Evolutionary conservation across 2,797 vertebrate genomes (phyloP).

Genomic region (Chaetodon trifasciatus): DNA sequence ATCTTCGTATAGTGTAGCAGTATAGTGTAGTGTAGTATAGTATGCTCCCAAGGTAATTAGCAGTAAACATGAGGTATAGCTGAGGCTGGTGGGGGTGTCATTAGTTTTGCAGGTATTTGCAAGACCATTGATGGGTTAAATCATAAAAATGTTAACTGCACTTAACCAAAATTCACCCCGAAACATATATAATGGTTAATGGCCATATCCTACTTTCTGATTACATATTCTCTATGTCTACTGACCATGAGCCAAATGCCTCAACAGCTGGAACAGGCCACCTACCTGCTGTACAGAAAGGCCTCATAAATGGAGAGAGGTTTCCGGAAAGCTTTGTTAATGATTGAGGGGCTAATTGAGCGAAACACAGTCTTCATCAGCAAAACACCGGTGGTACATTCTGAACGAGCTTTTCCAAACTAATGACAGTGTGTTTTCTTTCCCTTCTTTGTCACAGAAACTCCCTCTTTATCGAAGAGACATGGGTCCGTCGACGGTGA

Average conservation of each 20-base stretch:
- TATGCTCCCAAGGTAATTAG: no score
- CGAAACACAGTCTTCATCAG: conserved; percentile 83
- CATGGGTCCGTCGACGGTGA: not conserved
- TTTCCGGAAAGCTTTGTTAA: conserved; percentile 81
- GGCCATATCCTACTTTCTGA: not conserved
- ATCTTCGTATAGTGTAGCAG: no score
- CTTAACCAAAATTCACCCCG: no score
- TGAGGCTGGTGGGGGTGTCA: no score
- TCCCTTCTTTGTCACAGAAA: conserved; percentile 25
- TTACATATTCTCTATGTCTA: not conserved
- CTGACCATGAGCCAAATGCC: conserved; percentile 31
- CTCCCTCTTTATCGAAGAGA: not conserved
- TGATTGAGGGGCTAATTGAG: conserved; percentile 84
- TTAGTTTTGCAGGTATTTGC: no score
- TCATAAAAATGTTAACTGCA: no score
- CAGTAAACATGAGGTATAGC: no score
- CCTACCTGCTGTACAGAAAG: not conserved
- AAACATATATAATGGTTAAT: no score
- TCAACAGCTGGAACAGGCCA: conserved; percentile 19
- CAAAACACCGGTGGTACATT: conserved; percentile 70
- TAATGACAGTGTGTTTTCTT: conserved; percentile 58
- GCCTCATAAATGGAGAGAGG: conserved; percentile 45
- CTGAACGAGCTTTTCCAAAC: conserved; percentile 54
- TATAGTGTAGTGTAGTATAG: no score
- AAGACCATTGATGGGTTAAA: no score